phyloP scores from a whole-genome alignment of 2,797 vertebrate genomes.

The Myripristis murdjan region DNA sequence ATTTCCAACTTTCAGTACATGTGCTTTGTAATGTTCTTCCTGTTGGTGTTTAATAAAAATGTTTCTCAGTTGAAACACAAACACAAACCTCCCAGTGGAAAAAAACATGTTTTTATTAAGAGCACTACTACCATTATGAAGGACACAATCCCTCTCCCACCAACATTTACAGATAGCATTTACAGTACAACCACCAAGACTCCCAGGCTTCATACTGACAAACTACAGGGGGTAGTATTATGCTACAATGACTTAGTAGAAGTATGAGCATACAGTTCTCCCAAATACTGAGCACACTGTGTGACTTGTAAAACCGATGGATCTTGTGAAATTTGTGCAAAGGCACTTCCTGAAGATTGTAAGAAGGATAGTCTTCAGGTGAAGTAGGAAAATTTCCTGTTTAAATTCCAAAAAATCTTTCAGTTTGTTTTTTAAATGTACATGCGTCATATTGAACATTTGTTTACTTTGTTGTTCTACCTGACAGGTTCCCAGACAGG shows the following conservation, averaged over 20 bases:
- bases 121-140: slow-evolving; percentile 38
- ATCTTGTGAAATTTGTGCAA: slow-evolving; percentile 12
- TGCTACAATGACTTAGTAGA: slow-evolving; percentile 1
- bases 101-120: slow-evolving; percentile 70
- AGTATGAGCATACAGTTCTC: neutral
- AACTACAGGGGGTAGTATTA: slow-evolving; percentile 50
- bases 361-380: neutral
- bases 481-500: neutral
- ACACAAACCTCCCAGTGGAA: slow-evolving; percentile 19
- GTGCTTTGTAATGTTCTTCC: neutral
- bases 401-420: slow-evolving; percentile 7
- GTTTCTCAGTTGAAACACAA: slow-evolving; percentile 16
- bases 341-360: slow-evolving; percentile 51
- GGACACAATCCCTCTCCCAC: neutral
- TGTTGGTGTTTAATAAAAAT: slow-evolving; percentile 27
- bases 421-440: neutral
- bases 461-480: neutral
- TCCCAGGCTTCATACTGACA: slow-evolving; percentile 3
- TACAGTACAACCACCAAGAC: slow-evolving; percentile 46
- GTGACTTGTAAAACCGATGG: neutral
- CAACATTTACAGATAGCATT: slow-evolving; percentile 62
- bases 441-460: neutral
- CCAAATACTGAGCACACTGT: neutral
- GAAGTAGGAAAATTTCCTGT: too few relatives aligned
- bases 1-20: neutral